These are phyloP conservation scores for Emberiza fucata DNA, from an alignment of 2,113 vertebrate species.

Conservation along the genomic window DNA sequence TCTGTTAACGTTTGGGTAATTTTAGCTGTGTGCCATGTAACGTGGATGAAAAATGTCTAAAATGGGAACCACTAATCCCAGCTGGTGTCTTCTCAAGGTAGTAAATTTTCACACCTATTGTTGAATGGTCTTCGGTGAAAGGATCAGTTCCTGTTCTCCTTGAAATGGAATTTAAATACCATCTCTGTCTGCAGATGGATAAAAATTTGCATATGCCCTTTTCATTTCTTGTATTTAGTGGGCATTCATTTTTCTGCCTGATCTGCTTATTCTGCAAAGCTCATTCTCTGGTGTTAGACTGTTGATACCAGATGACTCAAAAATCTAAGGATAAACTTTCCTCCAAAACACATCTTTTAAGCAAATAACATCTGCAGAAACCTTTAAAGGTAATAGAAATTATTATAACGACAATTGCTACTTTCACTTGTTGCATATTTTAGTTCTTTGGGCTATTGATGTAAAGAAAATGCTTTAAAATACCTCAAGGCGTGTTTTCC, in stretches of 20 bases:
- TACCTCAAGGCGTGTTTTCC: not conserved
- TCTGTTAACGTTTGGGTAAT: constrained; percentile 32
- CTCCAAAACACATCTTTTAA: not conserved
- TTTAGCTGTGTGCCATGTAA: not conserved
- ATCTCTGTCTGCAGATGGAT: not conserved
- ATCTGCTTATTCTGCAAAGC: not conserved
- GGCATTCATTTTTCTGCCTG: not conserved
- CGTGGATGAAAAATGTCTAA: not conserved
- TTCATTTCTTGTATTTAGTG: not conserved
- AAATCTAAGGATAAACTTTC: not conserved
- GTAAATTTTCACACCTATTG: not conserved
- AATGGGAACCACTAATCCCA: not conserved
- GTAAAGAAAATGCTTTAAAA: not conserved
- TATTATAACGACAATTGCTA: not conserved
- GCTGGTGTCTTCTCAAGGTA: not conserved
- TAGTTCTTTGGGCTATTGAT: not conserved
- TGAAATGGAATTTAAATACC: not conserved
- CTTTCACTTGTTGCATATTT: not conserved
- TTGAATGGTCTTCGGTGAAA: not conserved
- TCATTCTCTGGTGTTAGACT: not conserved
- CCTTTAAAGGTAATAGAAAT: not conserved
- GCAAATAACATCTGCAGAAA: not conserved
- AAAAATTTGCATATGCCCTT: not conserved
- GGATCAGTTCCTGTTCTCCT: not conserved
- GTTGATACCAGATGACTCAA: not conserved